Base-by-base conservation (phyloP, 2,113 vertebrate species). In the Zosterops borbonicus region DNA sequence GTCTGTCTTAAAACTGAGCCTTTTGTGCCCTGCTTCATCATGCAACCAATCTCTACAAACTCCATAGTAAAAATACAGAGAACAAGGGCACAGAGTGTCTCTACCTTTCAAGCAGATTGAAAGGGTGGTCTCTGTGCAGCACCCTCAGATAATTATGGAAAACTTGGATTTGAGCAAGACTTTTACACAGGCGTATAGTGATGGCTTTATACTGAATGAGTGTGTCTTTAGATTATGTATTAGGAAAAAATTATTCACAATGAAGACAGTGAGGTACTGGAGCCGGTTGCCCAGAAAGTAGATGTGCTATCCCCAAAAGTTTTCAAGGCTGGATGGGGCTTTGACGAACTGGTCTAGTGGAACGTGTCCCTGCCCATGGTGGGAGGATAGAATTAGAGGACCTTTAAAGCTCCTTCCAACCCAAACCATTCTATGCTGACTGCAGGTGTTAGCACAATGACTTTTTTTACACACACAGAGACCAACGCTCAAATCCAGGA, bases 41-140 rank as follows among this genome's bases (percentile, higher is more conserved):
- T 5, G 5, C 33, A 73, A n/a, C 14, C 1, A 1, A 7, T 47
- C 35, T 71, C 44, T 39, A 42, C 37, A 83, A 49, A 69, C 12
- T 25, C 27, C 5, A 4, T 1, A 69, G 21, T 8, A 60, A 12
- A 56, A 73, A 4, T 4, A 29, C 8, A n/a, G 39, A 76, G 14
- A 60, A 29, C 12, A 65, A 5, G 1, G 8, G 17, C 13, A 22
- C 12, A 71, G 59, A 37, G 20, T 11, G 5, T 20, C 39, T 83
- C 58, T 55, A 2, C 13, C 28, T 75, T 37, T 20, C 16, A 41
- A 22, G 28, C 14, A 64, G 47, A 25, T 19, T 29, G 59, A 77
- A 92, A 56, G 1, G 7, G 10, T 8, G 14, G 1, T 31, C 13
- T 55, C 23, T 55, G 1, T 12, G 11, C 1, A 2, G 0, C 0